These are phyloP conservation scores for Epinephelus cyanopodus DNA, from an alignment of 2,113 vertebrate species.

Conservation along the genomic window DNA sequence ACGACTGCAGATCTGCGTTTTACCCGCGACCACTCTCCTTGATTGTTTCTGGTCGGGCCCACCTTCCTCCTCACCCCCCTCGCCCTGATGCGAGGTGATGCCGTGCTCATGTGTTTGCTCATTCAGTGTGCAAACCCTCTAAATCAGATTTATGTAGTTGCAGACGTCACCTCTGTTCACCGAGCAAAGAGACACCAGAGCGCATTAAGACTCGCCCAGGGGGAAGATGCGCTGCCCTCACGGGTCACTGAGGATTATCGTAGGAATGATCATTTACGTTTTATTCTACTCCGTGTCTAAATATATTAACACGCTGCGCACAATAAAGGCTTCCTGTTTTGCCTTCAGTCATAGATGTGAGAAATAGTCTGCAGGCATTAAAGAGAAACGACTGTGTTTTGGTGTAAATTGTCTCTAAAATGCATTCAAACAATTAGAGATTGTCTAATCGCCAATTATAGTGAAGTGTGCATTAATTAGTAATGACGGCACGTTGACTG, in stretches of 20 bases:
- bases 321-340: constrained; percentile 59
- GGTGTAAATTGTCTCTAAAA: background rate
- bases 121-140: constrained; percentile 68
- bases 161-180: constrained; percentile 74
- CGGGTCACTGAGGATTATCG: constrained; percentile 75
- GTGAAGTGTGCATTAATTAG: background rate
- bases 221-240: constrained; percentile 54
- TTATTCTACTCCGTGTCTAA: constrained; percentile 66
- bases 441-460: background rate
- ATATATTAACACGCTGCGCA: constrained; percentile 54
- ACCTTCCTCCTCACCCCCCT: constrained; percentile 54
- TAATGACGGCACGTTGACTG: background rate
- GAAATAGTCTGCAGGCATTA: constrained; percentile 24
- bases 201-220: constrained; percentile 65
- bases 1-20: background rate
- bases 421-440: background rate
- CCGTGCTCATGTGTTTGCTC: constrained; percentile 65
- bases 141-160: constrained; percentile 79
- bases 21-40: constrained; percentile 16
- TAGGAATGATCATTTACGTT: constrained; percentile 71
- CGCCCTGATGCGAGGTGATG: constrained; percentile 71
- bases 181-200: constrained; percentile 66
- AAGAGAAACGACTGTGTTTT: background rate
- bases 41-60: constrained; percentile 52
- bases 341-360: constrained; percentile 47